Conservation (phyloP, 2,113 vertebrate genomes). For the Sialia sialis region DNA sequence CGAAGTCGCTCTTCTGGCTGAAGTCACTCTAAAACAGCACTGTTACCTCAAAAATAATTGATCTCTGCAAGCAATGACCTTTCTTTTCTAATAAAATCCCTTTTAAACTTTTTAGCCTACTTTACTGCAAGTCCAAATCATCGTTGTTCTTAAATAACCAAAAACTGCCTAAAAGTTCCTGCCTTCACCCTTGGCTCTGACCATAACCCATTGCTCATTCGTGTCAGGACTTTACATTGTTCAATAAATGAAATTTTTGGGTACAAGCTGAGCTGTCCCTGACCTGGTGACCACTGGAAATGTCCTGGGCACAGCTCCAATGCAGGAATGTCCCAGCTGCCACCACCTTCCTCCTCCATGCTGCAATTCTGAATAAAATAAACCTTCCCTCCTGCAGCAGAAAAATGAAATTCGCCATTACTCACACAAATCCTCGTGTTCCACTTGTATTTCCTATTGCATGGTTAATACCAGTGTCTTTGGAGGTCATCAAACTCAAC, state of each 20-base stretch:
- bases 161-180: background rate
- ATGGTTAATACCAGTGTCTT: conserved; percentile 27
- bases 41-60: background rate
- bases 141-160: background rate
- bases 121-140: background rate
- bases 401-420: conserved; percentile 29
- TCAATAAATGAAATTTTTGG: background rate
- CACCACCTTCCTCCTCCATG: background rate
- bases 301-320: background rate
- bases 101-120: background rate
- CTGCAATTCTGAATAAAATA: background rate
- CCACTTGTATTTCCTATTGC: background rate
- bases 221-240: rapidly evolving
- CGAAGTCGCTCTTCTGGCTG: background rate
- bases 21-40: background rate
- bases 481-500: conserved; percentile 51
- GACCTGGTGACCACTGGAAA: background rate
- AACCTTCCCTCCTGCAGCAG: background rate
- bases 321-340: background rate
- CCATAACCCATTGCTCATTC: background rate
- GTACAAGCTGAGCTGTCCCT: background rate
- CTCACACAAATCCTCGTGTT: background rate
- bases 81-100: background rate
- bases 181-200: background rate
- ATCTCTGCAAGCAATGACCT: background rate